Evolutionary conservation across 2,888 invertebrate species (phyloP).

Genomic region (Macaria liturata): DNA sequence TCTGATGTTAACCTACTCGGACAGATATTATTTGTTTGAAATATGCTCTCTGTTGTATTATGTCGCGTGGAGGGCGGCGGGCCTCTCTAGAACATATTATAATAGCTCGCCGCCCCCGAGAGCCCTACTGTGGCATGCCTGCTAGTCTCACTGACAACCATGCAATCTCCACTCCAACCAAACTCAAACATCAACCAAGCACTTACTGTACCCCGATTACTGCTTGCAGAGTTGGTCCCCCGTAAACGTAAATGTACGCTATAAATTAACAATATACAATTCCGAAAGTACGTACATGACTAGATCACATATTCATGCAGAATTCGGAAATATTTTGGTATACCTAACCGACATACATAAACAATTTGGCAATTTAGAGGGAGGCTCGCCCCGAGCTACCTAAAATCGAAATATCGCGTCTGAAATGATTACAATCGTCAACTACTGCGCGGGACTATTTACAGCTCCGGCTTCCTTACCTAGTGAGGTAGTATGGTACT

Average conservation of each 20-base stretch:
- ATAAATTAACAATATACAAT: constrained; percentile 78
- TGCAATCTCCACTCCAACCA: constrained; percentile 41
- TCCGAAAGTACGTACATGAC: constrained; percentile 83
- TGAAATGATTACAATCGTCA: constrained; percentile 52
- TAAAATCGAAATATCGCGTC: constrained; percentile 55
- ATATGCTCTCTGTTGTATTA: constrained; percentile 72
- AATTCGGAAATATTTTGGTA: constrained; percentile 82
- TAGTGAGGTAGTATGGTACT: constrained; percentile 78
- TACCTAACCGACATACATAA: constrained; percentile 66
- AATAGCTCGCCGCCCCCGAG: constrained; percentile 73
- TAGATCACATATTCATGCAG: constrained; percentile 83
- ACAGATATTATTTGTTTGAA: constrained; percentile 60
- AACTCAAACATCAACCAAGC: constrained; percentile 45
- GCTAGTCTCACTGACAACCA: constrained; percentile 47
- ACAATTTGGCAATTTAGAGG: constrained; percentile 75
- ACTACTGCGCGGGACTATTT: constrained; percentile 69
- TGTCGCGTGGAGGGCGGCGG: constrained; percentile 68
- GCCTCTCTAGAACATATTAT: constrained; percentile 81
- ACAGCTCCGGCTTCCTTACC: constrained; percentile 78
- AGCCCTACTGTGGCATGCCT: constrained; percentile 58
- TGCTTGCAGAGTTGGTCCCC: constrained; percentile 81
- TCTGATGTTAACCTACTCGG: constrained; percentile 71
- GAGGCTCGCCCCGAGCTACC: constrained; percentile 49
- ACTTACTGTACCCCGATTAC: constrained; percentile 56
- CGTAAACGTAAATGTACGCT: constrained; percentile 71